Percentiles rank a stretch among this genome's conserved stretches.
Evolutionary conservation across 92 coral and sea anemone species (phyloP).

Genomic region (Isaurus tuberculatus): DNA sequence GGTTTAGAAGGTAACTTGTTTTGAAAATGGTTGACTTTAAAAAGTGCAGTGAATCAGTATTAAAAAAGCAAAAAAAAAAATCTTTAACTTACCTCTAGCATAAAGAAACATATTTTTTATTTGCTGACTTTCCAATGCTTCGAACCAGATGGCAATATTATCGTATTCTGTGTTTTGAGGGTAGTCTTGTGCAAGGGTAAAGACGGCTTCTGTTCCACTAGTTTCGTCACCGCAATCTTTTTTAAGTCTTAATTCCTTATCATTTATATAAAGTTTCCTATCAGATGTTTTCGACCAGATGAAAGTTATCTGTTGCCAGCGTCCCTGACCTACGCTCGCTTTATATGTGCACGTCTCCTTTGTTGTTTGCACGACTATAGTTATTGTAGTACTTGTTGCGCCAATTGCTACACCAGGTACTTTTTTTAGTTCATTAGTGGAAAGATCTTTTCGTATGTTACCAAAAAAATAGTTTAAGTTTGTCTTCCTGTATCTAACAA

Average conservation of each 20-base stretch:
- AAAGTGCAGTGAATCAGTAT: too few relatives aligned
- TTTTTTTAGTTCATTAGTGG: too few relatives aligned
- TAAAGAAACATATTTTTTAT: background rate
- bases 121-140: background rate
- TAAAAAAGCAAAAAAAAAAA: too few relatives aligned
- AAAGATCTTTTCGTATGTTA: background rate
- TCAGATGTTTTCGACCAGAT: background rate
- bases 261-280: background rate
- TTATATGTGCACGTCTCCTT: background rate
- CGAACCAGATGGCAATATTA: slow-evolving; percentile 33
- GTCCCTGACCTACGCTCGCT: background rate
- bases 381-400: background rate
- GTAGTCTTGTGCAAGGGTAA: background rate
- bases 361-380: background rate
- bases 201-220: background rate
- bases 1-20: too few relatives aligned
- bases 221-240: background rate
- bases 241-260: too few relatives aligned
- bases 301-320: slow-evolving; percentile 10
- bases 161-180: slow-evolving; percentile 20
- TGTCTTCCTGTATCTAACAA: background rate
- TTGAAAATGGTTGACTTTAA: background rate
- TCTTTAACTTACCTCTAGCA: slow-evolving; percentile 15
- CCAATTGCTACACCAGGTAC: slow-evolving; percentile 9
- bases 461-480: background rate